These are phyloP conservation scores for Ondatra zibethicus DNA, from an alignment of 2,113 vertebrate species.

Conservation along the genomic window DNA sequence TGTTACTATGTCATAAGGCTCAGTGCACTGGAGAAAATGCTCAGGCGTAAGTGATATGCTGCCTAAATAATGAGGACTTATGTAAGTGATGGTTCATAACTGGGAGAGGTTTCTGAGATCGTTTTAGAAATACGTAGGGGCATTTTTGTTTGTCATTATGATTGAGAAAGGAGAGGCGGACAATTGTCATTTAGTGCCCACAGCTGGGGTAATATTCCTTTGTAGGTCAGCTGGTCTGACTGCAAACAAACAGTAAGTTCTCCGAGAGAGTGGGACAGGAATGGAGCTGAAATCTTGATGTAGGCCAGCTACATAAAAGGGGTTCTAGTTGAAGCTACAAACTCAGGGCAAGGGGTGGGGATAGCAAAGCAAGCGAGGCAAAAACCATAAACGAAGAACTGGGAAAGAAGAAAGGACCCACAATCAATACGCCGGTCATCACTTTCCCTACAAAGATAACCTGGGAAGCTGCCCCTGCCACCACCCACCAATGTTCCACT, in stretches of 20 bases:
- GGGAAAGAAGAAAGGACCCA: not conserved
- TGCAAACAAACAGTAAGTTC: not conserved
- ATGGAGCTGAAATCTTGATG: not conserved
- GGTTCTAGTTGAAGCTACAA: not conserved
- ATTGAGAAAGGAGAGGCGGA: not conserved
- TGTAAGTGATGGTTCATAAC: not conserved
- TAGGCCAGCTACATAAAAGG: not conserved
- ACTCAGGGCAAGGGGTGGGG: not conserved
- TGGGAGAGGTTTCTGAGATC: not conserved
- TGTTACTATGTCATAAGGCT: not conserved
- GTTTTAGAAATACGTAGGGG: not conserved
- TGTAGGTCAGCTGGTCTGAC: not conserved
- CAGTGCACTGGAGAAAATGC: slow-evolving; percentile 2
- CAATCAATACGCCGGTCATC: not conserved
- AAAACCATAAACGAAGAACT: not conserved
- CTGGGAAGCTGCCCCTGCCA: not conserved
- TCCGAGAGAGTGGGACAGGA: not conserved
- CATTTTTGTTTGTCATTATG: not conserved
- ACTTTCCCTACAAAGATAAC: slow-evolving; percentile 10
- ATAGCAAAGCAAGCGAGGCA: not conserved
- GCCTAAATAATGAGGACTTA: not conserved
- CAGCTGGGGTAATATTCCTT: not conserved
- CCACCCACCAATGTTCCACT: not conserved
- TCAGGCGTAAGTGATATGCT: not conserved
- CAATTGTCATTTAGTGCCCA: not conserved